Evolutionary conservation across 2,888 invertebrate genomes (phyloP), one percentile per base, ranked within the genome.

Genomic region (Drosophila phalerata): DNA sequence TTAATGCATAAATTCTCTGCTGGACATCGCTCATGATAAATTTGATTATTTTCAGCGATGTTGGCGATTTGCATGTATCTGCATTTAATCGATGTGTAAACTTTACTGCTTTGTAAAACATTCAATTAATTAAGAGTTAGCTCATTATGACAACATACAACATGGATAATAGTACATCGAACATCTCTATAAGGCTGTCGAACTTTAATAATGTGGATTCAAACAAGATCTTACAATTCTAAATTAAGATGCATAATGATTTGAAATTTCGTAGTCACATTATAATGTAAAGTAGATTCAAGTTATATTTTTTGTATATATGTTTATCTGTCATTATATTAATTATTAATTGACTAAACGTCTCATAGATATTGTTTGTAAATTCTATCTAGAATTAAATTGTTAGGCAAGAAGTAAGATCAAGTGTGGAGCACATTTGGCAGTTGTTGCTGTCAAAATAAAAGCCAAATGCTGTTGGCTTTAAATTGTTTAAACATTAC

Each of bases 401-500:
- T 40, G 10, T 28, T 19, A 13, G 42, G 32, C 11, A 8, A 34
- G 22, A 37, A 51, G 10, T 40, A 19, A 25, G 42, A 40, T 8
- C 34, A 45, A 40, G 25, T 45, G 30, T 28, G 37, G 28, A 25
- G 58, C 53, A 49, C 67, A 69, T 66, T 79, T 79, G 47, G 77
- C 80, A 73, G 86, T 69, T 83, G 84, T 52, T 82, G 62, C 70
- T 88, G 87, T 81, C 88, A 71, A 85, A 88, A 81, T 69, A 82
- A 75, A 63, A 72, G 76, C 77, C 83, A 82, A 81, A 78, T 72
- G 81, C 58, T 71, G 70, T 71, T 53, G 64, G 68, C 87, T 85
- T 90, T 72, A 86, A 86, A 88, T 88, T 86, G 89, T 88, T 86
- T 90, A 86, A 86, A 79, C 78, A 86, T 89, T 91, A 90, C 90